These are phyloP conservation scores for Zaprionus africanus DNA, from an alignment of 1,140 invertebrate species.

Conservation along the genomic window DNA sequence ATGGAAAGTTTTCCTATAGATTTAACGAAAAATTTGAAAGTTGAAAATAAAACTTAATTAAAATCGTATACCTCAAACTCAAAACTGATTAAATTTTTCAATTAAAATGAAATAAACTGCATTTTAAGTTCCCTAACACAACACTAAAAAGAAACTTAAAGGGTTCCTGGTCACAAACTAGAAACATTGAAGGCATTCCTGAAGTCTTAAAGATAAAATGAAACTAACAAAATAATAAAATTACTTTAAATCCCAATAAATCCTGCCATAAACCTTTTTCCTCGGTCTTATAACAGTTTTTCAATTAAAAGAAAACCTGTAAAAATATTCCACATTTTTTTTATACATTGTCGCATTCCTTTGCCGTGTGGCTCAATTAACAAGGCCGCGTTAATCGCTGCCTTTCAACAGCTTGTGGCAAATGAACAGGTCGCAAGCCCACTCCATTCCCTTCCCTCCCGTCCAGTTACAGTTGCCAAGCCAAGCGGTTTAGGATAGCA, in stretches of 20 bases:
- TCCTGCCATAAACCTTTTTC: not conserved
- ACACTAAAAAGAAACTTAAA: no score
- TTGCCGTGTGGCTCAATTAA: slow-evolving; percentile 1
- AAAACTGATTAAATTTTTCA: not conserved
- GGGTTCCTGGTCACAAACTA: no score
- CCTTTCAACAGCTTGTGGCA: slow-evolving; percentile 16
- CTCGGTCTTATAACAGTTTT: not conserved
- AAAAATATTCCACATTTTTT: not conserved
- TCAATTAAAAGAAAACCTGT: slow-evolving; percentile 3
- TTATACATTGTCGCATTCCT: not conserved
- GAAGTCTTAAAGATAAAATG: rapidly evolving
- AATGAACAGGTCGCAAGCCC: slow-evolving; percentile 11
- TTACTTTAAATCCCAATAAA: not conserved
- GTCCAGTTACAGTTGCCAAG: slow-evolving; percentile 5
- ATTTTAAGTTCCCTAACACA: no score
- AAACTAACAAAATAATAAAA: not conserved
- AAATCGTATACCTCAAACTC: not conserved
- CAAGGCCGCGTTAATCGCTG: slow-evolving; percentile 6
- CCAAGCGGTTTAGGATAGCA: slow-evolving; percentile 15
- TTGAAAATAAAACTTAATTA: no score
- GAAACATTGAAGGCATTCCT: no score
- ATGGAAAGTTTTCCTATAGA: no score
- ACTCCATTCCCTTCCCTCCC: not conserved
- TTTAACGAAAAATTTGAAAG: no score
- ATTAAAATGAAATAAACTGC: no score